Conservation (phyloP, 2,797 vertebrate genomes). For the Phaenicophaeus curvirostris region DNA sequence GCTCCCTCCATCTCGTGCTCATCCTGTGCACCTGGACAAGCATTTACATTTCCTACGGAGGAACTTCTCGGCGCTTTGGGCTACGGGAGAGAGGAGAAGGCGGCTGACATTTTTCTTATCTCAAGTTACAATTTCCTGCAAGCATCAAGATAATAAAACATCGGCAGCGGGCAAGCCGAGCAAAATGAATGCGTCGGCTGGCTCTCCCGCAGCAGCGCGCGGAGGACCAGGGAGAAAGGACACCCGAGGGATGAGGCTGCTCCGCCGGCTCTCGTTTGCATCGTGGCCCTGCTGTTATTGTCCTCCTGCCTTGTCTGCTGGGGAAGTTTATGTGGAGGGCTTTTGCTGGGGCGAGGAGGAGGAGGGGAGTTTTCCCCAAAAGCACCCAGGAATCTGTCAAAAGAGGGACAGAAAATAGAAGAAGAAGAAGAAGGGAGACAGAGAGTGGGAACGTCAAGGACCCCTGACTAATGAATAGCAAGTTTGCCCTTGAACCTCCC, state of each 20-base stretch:
- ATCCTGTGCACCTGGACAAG: constrained; percentile 44
- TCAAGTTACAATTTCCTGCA: constrained; percentile 74
- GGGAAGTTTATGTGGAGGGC: constrained; percentile 71
- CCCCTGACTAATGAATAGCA: constrained; percentile 91
- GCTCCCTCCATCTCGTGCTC: constrained; percentile 30
- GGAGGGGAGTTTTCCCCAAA: constrained; percentile 72
- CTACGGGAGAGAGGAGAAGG: constrained; percentile 34
- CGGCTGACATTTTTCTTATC: constrained; percentile 71
- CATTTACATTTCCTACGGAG: constrained; percentile 51
- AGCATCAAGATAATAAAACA: constrained; percentile 69
- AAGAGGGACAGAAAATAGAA: constrained; percentile 72
- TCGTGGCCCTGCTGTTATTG: constrained; percentile 73
- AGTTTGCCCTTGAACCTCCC: constrained; percentile 88
- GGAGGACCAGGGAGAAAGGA: constrained; percentile 41
- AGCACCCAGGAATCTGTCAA: constrained; percentile 81
- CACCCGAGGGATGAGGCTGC: constrained; percentile 41
- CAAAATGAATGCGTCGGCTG: neutral
- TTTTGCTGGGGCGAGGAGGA: constrained; percentile 59
- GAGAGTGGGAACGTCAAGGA: constrained; percentile 78
- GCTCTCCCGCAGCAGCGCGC: neutral
- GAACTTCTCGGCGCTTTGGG: constrained; percentile 30
- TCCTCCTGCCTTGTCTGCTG: constrained; percentile 69
- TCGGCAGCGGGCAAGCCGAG: constrained; percentile 23
- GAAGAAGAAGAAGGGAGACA: constrained; percentile 67
- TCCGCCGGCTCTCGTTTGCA: constrained; percentile 62